A percentile compares a stretch with the other conserved stretches of the same genome.
Evolutionary conservation across 2,797 vertebrate species (phyloP).

Genomic region (Decapterus maruadsi): DNA sequence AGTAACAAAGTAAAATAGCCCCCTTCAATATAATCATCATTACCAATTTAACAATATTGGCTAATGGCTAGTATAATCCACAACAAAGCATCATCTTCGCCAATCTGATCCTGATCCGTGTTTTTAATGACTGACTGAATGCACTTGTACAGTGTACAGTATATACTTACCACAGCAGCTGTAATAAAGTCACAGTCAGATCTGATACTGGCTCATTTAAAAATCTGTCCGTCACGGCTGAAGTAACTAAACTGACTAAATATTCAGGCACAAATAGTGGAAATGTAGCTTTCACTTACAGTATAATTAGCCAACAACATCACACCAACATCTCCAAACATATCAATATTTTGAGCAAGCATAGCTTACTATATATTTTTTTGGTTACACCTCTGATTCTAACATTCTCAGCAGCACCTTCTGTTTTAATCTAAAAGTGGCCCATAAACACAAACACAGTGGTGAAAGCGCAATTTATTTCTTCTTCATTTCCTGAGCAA

Average conservation of each 20-base stretch:
- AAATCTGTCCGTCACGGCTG: not conserved
- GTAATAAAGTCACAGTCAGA: not conserved
- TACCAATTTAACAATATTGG: too few species aligned
- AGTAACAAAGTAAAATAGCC: not conserved
- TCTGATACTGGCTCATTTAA: not conserved
- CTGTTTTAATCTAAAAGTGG: conserved; percentile 27
- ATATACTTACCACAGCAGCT: not conserved
- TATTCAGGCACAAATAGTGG: not conserved
- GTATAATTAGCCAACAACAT: not conserved
- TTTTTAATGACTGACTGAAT: not conserved
- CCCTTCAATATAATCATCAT: too few species aligned
- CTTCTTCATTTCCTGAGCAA: conserved; percentile 63
- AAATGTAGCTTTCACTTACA: not conserved
- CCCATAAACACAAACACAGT: conserved; percentile 47
- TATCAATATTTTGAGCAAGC: not conserved
- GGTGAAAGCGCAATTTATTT: conserved; percentile 44
- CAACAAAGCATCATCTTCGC: too few species aligned
- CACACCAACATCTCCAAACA: not conserved
- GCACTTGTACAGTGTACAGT: not conserved
- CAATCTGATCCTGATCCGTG: too few species aligned
- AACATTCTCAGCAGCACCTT: not conserved
- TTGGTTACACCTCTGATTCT: not conserved
- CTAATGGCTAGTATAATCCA: too few species aligned
- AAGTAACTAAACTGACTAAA: not conserved
- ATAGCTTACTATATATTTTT: not conserved